Percentiles rank a stretch among this genome's conserved stretches.
phyloP scores from a whole-genome alignment of 2,797 vertebrate species.

The Pempheris klunzingeri region DNA sequence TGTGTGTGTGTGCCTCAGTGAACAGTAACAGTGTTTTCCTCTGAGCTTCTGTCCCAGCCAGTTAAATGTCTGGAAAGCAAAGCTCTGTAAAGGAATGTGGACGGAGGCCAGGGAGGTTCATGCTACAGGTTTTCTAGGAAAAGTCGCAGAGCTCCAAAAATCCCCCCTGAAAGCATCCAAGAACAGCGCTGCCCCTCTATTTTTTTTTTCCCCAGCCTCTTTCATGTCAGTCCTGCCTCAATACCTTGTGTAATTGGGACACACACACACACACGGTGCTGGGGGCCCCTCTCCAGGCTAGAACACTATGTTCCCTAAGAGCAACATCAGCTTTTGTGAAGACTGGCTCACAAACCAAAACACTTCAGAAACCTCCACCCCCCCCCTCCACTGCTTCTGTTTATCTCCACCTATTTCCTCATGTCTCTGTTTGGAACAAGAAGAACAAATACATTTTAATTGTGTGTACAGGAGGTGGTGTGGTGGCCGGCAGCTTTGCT shows the following conservation, averaged over 20 bases:
- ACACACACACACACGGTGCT: conserved; percentile 24
- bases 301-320: conserved; percentile 71
- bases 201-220: background rate
- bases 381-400: background rate
- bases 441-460: background rate
- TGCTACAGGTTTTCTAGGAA: conserved; percentile 70
- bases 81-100: conserved; percentile 50
- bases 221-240: conserved; percentile 26
- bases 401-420: conserved; percentile 8
- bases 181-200: conserved; percentile 25
- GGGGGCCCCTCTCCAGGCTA: conserved; percentile 30
- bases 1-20: conserved; percentile 5
- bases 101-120: conserved; percentile 2
- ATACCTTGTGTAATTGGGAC: conserved; percentile 30
- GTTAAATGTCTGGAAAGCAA: conserved; percentile 56
- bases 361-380: conserved; percentile 33
- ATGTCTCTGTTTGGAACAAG: background rate
- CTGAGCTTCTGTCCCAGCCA: background rate
- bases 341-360: conserved; percentile 27
- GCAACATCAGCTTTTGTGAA: conserved; percentile 60
- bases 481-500: no score
- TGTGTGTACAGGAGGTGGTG: no score
- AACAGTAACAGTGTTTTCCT: conserved; percentile 24
- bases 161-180: conserved; percentile 11
- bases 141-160: conserved; percentile 51